A percentile compares a stretch with the other conserved stretches of the same genome.
Conservation (phyloP, 2,888 invertebrate genomes). For the Lottia scabra region DNA sequence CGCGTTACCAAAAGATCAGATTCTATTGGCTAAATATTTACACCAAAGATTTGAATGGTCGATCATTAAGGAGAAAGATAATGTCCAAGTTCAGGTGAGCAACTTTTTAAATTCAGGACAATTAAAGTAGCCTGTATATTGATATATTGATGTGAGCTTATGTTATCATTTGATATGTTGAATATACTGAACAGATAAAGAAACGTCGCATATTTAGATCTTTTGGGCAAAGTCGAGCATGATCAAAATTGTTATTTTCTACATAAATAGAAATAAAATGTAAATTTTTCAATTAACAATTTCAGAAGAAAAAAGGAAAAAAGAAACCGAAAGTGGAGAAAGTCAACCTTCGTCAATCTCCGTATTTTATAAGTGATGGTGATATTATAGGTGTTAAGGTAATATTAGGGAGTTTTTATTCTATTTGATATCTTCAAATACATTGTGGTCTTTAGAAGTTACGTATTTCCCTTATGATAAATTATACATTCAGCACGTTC, state of each 20-base stretch:
- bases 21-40: constrained; percentile 61
- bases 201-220: too few relatives aligned
- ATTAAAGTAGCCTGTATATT: too few relatives aligned
- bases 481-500: too few relatives aligned
- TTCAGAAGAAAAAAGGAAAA: constrained; percentile 40
- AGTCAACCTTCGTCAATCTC: constrained; percentile 59
- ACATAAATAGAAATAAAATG: too few relatives aligned
- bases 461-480: too few relatives aligned
- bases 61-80: constrained; percentile 44
- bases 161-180: too few relatives aligned
- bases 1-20: constrained; percentile 42
- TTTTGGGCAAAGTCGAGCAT: too few relatives aligned
- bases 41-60: constrained; percentile 57
- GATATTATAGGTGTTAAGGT: constrained; percentile 67
- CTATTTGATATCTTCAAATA: too few relatives aligned
- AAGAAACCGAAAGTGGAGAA: constrained; percentile 43
- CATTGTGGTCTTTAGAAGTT: too few relatives aligned
- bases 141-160: too few relatives aligned
- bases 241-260: too few relatives aligned
- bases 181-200: too few relatives aligned
- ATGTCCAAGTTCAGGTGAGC: constrained; percentile 8
- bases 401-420: constrained; percentile 5
- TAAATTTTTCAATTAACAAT: neutral
- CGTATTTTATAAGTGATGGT: constrained; percentile 63
- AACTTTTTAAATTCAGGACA: neutral